Evolutionary conservation across 2,888 invertebrate genomes (phyloP), one percentile per base, ranked within the genome.

Genomic region (Cephus nigrinus): DNA sequence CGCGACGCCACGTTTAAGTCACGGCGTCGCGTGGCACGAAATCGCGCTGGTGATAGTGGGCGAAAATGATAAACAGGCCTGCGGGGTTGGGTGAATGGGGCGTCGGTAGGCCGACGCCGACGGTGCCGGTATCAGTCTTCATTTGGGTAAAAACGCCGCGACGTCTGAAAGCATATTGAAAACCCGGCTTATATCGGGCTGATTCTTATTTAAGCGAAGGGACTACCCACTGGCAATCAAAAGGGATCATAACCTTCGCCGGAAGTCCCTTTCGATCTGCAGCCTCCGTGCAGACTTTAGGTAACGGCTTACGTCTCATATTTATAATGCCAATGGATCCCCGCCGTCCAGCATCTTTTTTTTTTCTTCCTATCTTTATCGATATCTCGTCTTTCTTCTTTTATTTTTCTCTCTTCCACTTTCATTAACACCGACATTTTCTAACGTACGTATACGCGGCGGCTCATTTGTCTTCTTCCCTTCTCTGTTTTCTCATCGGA

Each of bases 111-210:
- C 40, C 68, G 68, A 34, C 31, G 75, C 69, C 77, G 82, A 84
- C 75, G 81, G 78, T 81, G 79, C 76, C 75, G 79, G 78, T 84
- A 86, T 86, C 84, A 83, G 83, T 86, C 84, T 87, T 87, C 86
- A 85, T 86, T 86, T 84, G 75, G 74, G 78, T 75, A 75, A 77
- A 81, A 80, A 80, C 77, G 80, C 74, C 68, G 69, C 78, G 78
- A 74, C 75, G 76, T 77, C 74, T 69, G 73, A 75, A 74, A 55
- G 80, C 80, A 81, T 84, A 84, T 84, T 84, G 81, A 81, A 85
- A 84, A 82, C 75, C 55, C 76, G 75, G 78, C 79, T 82, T 74
- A 75, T 76, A 68, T 68, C 55, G 68, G 78, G 80, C 34, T 33
- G 74, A 77, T 74, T 77, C 78, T 69, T 71, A 69, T 74, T 32